Evolutionary conservation across 2,797 vertebrate genomes (phyloP), one percentile per base, ranked within the genome.

Genomic region (Stomatorhinus walkeri): DNA sequence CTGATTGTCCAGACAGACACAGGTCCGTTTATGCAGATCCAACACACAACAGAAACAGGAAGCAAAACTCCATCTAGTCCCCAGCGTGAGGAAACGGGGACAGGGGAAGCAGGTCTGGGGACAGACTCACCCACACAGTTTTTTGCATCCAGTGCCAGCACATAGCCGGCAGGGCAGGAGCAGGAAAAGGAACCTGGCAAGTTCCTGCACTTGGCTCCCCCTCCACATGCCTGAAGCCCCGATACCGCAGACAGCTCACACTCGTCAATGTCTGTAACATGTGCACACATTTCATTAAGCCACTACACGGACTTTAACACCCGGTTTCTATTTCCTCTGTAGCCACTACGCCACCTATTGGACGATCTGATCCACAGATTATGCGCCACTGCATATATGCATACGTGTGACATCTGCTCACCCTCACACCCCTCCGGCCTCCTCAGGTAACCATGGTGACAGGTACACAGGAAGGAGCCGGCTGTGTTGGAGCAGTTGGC

Each of bases 401-500:
- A 85, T 1, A 49, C 12, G 56, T 61, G 56, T 49, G n/a, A 6
- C 14, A 43, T 56, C 24, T 19, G 12, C 91, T 90, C 72, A 94
- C 93, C 93, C 22, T 91, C 89, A 88, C 93, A 94, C 32, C 92
- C 92, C 1, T 16, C 56, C 0, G 79, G 28, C 12, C 89, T 89
- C 90, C 85, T 92, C 51, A 93, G 88, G 88, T 92, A 93, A 83
- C 92, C 93, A 9, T 89, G 94, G 92, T 91, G 91, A 92, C 96
- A 96, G 92, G 89, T 92, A 92, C 96, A 96, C 0, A 89, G 90
- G 91, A 94, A 96, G 46, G 96, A 96, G 88, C 96, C 95, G 0
- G 89, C 93, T 61, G 90, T 94, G 90, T 96, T 96, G 68, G 91
- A 94, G 92, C 96, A 97, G 93, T 91, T 95, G 92, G 94, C 95